Conservation (phyloP, 35 echinoderm and acorn worm genomes). For the Anneissia japonica region DNA sequence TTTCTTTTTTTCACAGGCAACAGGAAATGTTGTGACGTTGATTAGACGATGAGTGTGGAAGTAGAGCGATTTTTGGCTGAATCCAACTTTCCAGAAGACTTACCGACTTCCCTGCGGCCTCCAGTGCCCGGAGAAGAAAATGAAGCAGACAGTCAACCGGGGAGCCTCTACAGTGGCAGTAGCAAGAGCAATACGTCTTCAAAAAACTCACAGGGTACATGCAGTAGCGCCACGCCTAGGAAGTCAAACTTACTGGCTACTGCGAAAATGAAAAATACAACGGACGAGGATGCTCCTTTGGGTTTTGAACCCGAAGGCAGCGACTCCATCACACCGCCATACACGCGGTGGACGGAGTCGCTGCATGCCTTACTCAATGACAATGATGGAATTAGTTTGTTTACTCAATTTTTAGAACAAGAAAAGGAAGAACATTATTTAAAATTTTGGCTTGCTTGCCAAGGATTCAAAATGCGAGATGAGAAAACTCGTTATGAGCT, state of each 20-base stretch:
- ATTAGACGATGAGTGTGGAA: constrained; percentile 60
- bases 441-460: constrained; percentile 83
- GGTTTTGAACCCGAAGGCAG: constrained; percentile 94
- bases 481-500: constrained; percentile 59
- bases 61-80: constrained; percentile 53
- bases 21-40: background rate
- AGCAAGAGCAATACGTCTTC: background rate
- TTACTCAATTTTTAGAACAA: constrained; percentile 70
- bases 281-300: constrained; percentile 49
- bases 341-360: constrained; percentile 86
- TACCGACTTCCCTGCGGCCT: constrained; percentile 66
- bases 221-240: constrained; percentile 39
- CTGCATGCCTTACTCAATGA: constrained; percentile 73
- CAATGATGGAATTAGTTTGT: constrained; percentile 73
- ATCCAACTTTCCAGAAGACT: constrained; percentile 48
- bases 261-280: constrained; percentile 5
- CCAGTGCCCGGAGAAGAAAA: constrained; percentile 88
- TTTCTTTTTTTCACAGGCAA: too few relatives aligned
- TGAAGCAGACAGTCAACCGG: constrained; percentile 20
- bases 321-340: constrained; percentile 74
- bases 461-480: constrained; percentile 78
- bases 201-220: background rate
- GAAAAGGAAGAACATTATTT: constrained; percentile 75
- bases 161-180: constrained; percentile 22
- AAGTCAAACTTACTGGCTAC: constrained; percentile 28